Evolutionary conservation across 2,797 vertebrate genomes (phyloP).

Genomic region (Sebastes reedi): DNA sequence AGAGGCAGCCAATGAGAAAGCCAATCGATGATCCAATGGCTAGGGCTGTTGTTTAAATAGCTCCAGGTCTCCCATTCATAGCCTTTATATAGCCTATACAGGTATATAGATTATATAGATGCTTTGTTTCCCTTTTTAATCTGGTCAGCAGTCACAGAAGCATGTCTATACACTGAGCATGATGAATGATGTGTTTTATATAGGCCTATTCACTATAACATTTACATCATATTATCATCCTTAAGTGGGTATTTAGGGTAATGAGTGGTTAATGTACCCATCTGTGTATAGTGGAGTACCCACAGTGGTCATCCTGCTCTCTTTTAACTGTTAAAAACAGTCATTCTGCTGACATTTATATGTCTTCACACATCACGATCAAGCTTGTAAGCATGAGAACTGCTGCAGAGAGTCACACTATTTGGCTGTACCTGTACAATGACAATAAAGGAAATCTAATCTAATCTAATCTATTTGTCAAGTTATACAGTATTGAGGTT

Average conservation of each 20-base stretch:
- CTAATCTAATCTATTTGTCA: not conserved
- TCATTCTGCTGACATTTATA: not conserved
- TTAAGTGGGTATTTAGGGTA: not conserved
- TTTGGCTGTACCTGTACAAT: too few relatives aligned
- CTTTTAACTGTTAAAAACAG: not conserved
- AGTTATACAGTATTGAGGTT: not conserved
- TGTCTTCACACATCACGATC: not conserved
- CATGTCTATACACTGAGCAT: not conserved
- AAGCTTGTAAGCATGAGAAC: not conserved
- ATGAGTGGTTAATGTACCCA: not conserved
- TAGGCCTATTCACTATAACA: not conserved
- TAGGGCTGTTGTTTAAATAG: constrained; percentile 30
- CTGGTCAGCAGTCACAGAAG: not conserved
- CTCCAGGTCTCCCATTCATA: constrained; percentile 42
- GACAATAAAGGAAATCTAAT: too few relatives aligned
- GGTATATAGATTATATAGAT: not conserved
- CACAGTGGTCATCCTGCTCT: not conserved
- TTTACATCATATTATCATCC: not conserved
- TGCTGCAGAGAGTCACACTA: not conserved
- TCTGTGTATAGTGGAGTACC: too few relatives aligned
- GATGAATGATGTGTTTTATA: not conserved
- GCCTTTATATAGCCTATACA: not conserved
- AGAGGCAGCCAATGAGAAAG: constrained; percentile 63
- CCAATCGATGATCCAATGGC: constrained; percentile 57
- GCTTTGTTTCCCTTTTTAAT: not conserved